Evolutionary conservation across 2,113 vertebrate genomes (phyloP), one percentile per base, ranked within the genome.

Genomic region (Sphyrna mokarran): DNA sequence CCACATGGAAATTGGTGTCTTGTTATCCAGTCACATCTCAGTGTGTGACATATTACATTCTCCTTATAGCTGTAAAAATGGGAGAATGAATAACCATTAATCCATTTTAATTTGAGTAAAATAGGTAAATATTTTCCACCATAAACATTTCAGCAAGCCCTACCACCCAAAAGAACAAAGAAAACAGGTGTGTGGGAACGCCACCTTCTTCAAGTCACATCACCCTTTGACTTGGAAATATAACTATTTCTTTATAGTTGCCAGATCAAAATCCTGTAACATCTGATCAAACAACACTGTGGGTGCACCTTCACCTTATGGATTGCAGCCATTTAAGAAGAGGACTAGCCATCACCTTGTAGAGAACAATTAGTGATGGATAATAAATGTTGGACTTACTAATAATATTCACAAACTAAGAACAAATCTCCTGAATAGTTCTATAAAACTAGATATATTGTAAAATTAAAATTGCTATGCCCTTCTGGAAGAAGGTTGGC

Each of bases 401-500:
- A 29, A 18, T 58, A 54, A 89, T 58, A 43, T 26, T 14, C 89
- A 91, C 5, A 61, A 58, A n/a, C 89, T 33, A 18, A 66, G 33
- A 63, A 37, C 5, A 66, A 91, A 61, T 63, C 5, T 96, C 96
- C 96, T 96, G 33, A 80, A 96, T 43, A 96, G n/a, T n/a, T 91
- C 61, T 91, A n/a, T 26, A 91, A 89, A 37, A 18, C 33, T 80
- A 80, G 7, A 96, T 96, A 96, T 96, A 96, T 96, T 97, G 95
- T 96, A 96, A 96, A 96, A 87, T 96, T 95, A 96, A 96, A 96
- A 96, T 96, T 16, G 96, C 96, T 96, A 78, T 96, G 96, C 96
- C 6, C 95, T 26, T 97, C 96, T 95, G 68, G 95, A 95, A 96
- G 43, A 63, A 40, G 22, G n/a, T 13, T 43, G 37, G 22, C 29